Conservation (phyloP, 37 sponge, comb jelly and placozoan genomes). For the Amphimedon queenslandica region DNA sequence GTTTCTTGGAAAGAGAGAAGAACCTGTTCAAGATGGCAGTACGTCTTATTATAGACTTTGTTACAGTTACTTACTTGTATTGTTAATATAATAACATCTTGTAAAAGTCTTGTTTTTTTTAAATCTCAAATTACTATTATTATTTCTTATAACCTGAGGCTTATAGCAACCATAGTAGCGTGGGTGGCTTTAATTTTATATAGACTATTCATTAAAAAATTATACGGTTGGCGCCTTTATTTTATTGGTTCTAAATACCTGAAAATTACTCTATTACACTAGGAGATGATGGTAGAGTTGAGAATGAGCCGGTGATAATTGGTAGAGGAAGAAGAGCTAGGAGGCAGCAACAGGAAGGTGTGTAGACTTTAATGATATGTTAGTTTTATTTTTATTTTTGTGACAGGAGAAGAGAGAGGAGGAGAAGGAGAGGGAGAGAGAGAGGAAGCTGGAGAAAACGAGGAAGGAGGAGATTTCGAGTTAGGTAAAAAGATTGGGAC, state of each 20-base stretch:
- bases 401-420: not conserved
- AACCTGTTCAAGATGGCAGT: not conserved
- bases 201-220: too few species aligned
- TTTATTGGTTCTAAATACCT: too few species aligned
- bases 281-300: slow-evolving; percentile 9
- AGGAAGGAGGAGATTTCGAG: not conserved
- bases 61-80: not conserved
- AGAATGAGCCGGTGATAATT: slow-evolving; percentile 30
- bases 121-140: too few species aligned
- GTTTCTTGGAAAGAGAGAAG: not conserved
- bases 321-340: slow-evolving; percentile 30
- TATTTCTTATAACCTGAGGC: too few species aligned
- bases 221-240: too few species aligned
- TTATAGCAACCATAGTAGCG: too few species aligned
- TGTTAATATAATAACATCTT: too few species aligned
- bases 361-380: too few species aligned
- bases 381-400: too few species aligned
- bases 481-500: slow-evolving; percentile 71
- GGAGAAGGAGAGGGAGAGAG: not conserved
- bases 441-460: slow-evolving; percentile 33
- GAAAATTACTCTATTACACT: slow-evolving; percentile 1
- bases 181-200: too few species aligned
- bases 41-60: not conserved
- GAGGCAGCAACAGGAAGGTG: too few species aligned
- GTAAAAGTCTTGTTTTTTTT: too few species aligned